Evolutionary conservation across 2,797 vertebrate species (phyloP).

Genomic region (Myotis daubentonii): DNA sequence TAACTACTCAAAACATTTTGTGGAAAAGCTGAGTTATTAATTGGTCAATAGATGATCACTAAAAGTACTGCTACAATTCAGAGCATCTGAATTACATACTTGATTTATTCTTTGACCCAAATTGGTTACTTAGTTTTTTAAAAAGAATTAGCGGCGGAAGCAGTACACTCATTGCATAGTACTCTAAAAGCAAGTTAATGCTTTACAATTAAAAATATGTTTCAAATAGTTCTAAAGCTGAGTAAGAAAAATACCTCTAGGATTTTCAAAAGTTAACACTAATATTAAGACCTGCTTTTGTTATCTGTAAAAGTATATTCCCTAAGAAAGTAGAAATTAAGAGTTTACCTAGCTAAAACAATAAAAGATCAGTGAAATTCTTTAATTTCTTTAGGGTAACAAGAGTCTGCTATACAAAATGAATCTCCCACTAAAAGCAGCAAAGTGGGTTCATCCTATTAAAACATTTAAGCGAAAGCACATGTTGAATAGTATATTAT

Average conservation of each 20-base stretch:
- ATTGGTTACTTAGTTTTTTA: constrained; percentile 45
- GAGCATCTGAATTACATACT: constrained; percentile 41
- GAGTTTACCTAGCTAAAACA: constrained; percentile 79
- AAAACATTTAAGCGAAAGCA: constrained; percentile 80
- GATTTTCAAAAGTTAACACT: constrained; percentile 67
- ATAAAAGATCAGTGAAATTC: constrained; percentile 72
- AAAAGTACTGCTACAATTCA: constrained; percentile 46
- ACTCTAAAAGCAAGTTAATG: constrained; percentile 51
- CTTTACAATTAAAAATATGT: constrained; percentile 28
- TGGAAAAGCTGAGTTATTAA: constrained; percentile 35
- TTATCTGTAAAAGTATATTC: constrained; percentile 75
- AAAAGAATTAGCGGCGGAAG: constrained; percentile 38
- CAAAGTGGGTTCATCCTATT: constrained; percentile 77
- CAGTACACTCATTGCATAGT: constrained; percentile 21
- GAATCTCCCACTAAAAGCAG: constrained; percentile 80
- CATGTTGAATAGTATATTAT: constrained; percentile 79
- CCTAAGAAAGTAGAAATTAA: constrained; percentile 74
- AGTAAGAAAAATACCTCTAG: constrained; percentile 41
- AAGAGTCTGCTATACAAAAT: constrained; percentile 82
- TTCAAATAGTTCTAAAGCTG: constrained; percentile 48
- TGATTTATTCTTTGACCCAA: constrained; percentile 41
- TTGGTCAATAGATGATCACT: not conserved
- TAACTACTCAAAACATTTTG: constrained; percentile 39
- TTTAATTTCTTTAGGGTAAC: constrained; percentile 77
- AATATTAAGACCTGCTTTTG: constrained; percentile 75